Conservation (phyloP, 1,140 invertebrate genomes). For the Magallana angulata region DNA sequence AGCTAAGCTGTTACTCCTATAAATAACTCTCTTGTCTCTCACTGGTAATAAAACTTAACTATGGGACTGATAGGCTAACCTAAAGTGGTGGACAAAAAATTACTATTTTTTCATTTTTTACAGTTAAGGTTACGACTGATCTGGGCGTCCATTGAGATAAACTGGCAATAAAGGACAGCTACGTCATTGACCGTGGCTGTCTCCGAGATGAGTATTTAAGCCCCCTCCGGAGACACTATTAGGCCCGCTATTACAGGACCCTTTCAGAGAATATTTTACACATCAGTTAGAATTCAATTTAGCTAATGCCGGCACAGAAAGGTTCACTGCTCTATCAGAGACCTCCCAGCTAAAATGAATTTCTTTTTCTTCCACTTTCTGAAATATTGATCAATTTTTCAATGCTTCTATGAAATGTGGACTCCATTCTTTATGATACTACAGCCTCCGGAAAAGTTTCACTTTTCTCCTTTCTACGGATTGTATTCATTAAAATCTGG, state of each 20-base stretch:
- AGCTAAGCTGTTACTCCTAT: too few species aligned
- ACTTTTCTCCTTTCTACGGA: neutral
- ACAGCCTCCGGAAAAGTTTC: neutral
- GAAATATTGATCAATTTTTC: constrained; percentile 24
- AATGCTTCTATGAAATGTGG: neutral
- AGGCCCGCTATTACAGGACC: neutral
- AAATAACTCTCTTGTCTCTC: too few species aligned
- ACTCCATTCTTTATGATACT: neutral
- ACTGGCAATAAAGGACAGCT: too few species aligned
- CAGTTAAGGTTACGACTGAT: too few species aligned
- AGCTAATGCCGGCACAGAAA: neutral
- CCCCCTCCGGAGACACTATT: neutral
- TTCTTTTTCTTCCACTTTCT: neutral
- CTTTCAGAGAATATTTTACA: constrained; percentile 34
- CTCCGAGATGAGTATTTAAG: neutral
- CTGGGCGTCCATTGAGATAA: too few species aligned
- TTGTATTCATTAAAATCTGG: neutral
- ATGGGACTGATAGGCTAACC: too few species aligned
- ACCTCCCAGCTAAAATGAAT: neutral
- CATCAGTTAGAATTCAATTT: constrained; percentile 35
- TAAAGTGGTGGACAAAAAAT: too few species aligned
- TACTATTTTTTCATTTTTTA: too few species aligned
- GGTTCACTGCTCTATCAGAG: neutral
- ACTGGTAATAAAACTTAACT: too few species aligned
- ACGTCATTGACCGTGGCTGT: too few species aligned